Base-by-base conservation (phyloP, 2,888 invertebrate species). In the Andrena hattorfiana region DNA sequence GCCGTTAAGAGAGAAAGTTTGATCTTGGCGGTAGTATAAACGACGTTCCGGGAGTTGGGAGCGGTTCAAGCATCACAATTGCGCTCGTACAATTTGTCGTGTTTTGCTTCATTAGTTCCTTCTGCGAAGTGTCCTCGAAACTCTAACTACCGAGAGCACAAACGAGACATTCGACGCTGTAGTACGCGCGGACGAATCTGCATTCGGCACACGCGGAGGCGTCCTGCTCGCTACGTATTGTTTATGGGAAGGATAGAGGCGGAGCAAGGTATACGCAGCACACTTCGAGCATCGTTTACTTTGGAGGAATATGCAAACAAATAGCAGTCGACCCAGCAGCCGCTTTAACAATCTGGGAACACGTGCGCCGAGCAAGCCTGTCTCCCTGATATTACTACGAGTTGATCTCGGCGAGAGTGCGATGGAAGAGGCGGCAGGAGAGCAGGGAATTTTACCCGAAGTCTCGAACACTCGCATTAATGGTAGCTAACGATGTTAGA, bases 311-410 rank as follows among this genome's bases (percentile, higher is more conserved):
- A 81, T 83, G 83, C 78, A 87, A 87, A 88, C 83, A 88, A 81
- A 77, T 77, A 59, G 75, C 66, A 66, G 81, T 83, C 85, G 77
- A 76, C 70, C 68, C 66, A 64, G 23, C 75, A 64, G 71, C 73
- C 74, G 72, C 64, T 62, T 74, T 87, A 85, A 89, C 85, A 83
- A 88, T 87, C 78, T 67, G 63, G 77, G 77, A 87, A 87, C 87
- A 84, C 81, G 73, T 73, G 76, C 73, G 68, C 62, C 20, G 62
- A 73, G 71, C 72, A 85, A 63, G 49, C 32, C 71, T 7, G n/a
- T 49, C 67, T 28, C 59, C 8, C 35, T 69, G 72, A 82, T 81
- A 78, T 77, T 80, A 67, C 63, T 59, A 6, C 35, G 49, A 56
- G 76, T 67, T 68, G 73, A 81, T 70, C 49, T 77, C 66, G 20